Evolutionary conservation across 2,113 vertebrate genomes (phyloP).

Genomic region (Mobula hypostoma): DNA sequence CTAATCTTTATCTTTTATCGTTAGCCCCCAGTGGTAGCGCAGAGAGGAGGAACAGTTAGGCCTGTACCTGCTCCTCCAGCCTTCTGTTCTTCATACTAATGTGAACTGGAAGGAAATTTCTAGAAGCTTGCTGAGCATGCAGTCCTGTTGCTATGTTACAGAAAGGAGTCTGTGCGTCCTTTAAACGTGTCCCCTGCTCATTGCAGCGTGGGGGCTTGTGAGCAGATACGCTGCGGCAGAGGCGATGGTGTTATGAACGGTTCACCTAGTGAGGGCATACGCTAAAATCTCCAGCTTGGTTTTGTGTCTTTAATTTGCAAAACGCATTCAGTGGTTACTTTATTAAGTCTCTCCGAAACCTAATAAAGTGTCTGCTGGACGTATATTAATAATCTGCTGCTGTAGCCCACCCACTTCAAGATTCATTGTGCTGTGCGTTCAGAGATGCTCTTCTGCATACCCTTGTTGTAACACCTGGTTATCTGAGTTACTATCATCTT

Average conservation of each 20-base stretch:
- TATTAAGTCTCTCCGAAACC: too few relatives aligned
- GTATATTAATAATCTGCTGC: too few relatives aligned
- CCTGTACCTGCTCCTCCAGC: not conserved
- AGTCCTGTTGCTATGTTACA: constrained; percentile 10
- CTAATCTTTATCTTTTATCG: too few relatives aligned
- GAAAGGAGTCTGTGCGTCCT: not conserved
- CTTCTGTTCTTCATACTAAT: not conserved
- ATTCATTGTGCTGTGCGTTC: too few relatives aligned
- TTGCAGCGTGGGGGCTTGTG: not conserved
- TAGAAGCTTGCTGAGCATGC: not conserved
- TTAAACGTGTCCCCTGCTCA: not conserved
- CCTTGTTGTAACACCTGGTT: too few relatives aligned
- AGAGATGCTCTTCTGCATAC: too few relatives aligned
- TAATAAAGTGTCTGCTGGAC: too few relatives aligned
- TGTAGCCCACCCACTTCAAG: too few relatives aligned
- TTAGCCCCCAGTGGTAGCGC: not conserved
- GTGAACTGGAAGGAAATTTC: not conserved
- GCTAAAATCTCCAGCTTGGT: not conserved
- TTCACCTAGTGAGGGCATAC: not conserved
- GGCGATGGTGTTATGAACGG: not conserved
- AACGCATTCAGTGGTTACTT: too few relatives aligned
- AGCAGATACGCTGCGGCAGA: too few relatives aligned
- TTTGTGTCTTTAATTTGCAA: not conserved
- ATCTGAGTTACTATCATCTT: too few relatives aligned
- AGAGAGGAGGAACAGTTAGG: not conserved